Conservation (phyloP, 2,888 invertebrate genomes). For the Anticlea derivata region DNA sequence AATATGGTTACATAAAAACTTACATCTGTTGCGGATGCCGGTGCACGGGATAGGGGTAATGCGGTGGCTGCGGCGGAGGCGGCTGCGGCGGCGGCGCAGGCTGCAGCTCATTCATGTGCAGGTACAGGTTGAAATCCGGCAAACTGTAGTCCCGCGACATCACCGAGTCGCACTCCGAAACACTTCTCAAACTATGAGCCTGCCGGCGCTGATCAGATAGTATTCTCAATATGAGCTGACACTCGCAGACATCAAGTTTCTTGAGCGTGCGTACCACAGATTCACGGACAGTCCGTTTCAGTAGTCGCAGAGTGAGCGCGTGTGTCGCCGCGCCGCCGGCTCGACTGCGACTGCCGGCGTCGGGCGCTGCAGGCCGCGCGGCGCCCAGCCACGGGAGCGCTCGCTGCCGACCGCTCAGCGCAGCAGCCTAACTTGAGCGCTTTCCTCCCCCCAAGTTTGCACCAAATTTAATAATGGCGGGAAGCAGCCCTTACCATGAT, state of each 20-base stretch:
- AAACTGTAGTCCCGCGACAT: slow-evolving; percentile 13
- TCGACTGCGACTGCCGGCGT: neutral
- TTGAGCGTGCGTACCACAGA: too few species aligned
- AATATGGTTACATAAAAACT: too few species aligned
- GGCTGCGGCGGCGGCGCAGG: neutral
- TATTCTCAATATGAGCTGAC: neutral
- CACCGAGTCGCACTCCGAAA: neutral
- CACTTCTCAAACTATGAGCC: neutral
- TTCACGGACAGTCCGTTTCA: too few species aligned
- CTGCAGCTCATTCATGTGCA: slow-evolving; percentile 9
- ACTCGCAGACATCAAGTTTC: neutral
- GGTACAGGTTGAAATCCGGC: slow-evolving; percentile 6
- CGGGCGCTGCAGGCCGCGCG: neutral
- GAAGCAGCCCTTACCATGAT: slow-evolving; percentile 2
- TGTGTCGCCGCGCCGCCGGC: neutral
- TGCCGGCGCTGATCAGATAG: neutral
- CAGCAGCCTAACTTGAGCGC: slow-evolving; percentile 3
- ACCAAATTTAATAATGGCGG: neutral
- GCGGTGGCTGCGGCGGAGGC: too few species aligned
- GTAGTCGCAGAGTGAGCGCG: too few species aligned
- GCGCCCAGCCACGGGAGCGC: neutral
- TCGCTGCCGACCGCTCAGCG: slow-evolving; percentile 5
- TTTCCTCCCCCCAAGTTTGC: neutral
- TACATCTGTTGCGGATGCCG: slow-evolving; percentile 1
- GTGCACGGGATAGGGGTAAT: neutral